phyloP scores from a whole-genome alignment of 2,888 invertebrate genomes.

The Criorhina ranunculi region DNA sequence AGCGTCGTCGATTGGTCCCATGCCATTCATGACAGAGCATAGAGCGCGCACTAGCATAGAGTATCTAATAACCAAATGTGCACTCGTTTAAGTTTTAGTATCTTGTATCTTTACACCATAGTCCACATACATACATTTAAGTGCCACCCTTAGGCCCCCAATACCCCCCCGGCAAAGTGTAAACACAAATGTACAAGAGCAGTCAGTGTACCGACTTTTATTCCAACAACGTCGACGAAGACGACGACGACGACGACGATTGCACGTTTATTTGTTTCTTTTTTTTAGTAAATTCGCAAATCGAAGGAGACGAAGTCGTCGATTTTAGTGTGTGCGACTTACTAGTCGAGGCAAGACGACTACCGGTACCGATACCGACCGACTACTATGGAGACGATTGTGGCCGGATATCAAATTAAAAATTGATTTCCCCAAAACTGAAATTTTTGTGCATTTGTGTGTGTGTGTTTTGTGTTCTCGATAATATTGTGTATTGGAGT shows the following conservation, averaged over 20 bases:
- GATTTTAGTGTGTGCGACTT: conserved; percentile 74
- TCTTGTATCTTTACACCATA: conserved; percentile 56
- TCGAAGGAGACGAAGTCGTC: conserved; percentile 65
- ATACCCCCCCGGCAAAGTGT: conserved; percentile 32
- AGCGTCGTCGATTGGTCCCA: conserved; percentile 68
- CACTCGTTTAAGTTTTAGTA: conserved; percentile 66
- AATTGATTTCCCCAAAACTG: conserved; percentile 36
- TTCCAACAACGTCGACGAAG: conserved; percentile 35
- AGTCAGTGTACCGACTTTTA: conserved; percentile 45
- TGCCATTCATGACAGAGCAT: conserved; percentile 65
- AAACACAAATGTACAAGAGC: conserved; percentile 60
- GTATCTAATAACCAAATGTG: conserved; percentile 66
- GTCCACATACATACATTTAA: conserved; percentile 39
- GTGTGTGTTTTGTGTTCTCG: conserved; percentile 24
- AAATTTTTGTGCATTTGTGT: conserved; percentile 2
- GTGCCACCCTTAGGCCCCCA: neutral
- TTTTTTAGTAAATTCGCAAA: conserved; percentile 65
- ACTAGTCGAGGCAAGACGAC: conserved; percentile 70
- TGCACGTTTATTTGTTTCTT: conserved; percentile 67
- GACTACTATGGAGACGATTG: conserved; percentile 19
- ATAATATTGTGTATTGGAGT: conserved; percentile 37
- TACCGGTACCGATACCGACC: no score
- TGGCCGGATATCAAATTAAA: conserved; percentile 37
- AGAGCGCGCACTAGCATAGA: conserved; percentile 49
- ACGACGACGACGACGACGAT: conserved; percentile 45